These are phyloP conservation scores for Melozone crissalis DNA, from an alignment of 2,113 vertebrate species.

Conservation along the genomic window DNA sequence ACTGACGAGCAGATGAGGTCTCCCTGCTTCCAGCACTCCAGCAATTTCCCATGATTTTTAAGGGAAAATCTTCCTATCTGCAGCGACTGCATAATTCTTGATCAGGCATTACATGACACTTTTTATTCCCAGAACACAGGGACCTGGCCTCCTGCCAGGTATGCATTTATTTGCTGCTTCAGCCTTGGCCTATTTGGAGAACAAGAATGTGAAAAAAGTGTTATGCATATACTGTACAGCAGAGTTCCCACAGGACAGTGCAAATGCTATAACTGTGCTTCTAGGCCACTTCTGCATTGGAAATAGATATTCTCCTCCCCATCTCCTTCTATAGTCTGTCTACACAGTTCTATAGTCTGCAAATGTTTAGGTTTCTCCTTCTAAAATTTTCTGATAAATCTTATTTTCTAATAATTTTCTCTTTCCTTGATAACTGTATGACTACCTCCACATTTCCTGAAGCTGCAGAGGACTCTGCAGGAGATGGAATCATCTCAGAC, in stretches of 20 bases:
- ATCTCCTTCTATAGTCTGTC: background rate
- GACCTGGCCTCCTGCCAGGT: slow-evolving; percentile 4
- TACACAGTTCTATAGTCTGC: background rate
- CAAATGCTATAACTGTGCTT: background rate
- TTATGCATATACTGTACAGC: background rate
- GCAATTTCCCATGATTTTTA: background rate
- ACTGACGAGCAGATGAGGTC: background rate
- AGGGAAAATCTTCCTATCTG: background rate
- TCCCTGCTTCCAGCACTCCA: background rate
- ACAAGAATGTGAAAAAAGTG: background rate
- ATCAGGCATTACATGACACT: background rate
- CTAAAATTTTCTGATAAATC: background rate
- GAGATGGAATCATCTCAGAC: background rate
- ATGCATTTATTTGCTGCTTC: background rate
- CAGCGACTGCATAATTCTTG: background rate
- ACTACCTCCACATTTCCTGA: background rate
- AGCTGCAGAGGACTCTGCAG: background rate
- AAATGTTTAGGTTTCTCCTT: background rate
- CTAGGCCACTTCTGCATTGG: background rate
- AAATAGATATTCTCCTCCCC: background rate
- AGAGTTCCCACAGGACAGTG: background rate
- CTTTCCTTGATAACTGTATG: background rate
- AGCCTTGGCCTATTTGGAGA: background rate
- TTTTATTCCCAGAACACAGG: background rate
- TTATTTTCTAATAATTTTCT: background rate